These are phyloP conservation scores for Bombycilla garrulus DNA, from an alignment of 2,113 vertebrate genomes.

Conservation along the genomic window DNA sequence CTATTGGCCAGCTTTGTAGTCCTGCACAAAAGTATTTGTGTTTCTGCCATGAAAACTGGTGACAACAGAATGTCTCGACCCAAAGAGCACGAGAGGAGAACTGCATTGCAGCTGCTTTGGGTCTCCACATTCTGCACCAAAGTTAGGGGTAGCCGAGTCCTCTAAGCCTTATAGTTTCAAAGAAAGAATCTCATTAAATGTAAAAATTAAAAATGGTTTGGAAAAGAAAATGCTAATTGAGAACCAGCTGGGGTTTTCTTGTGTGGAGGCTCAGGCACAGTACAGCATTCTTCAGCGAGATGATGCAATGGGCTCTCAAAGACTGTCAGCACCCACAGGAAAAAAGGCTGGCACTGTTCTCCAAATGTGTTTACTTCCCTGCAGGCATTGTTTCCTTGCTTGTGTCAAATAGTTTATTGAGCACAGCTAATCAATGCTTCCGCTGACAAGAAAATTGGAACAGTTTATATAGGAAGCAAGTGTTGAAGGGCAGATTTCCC, in stretches of 20 bases:
- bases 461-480: slow-evolving; percentile 42
- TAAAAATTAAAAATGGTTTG: slow-evolving; percentile 15
- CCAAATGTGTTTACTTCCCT: slow-evolving; percentile 56
- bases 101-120: not conserved
- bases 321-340: slow-evolving; percentile 28
- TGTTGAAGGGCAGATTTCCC: slow-evolving; percentile 44
- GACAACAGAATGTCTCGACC: not conserved
- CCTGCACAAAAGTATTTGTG: not conserved
- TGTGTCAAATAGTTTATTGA: slow-evolving; percentile 67
- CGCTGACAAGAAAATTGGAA: slow-evolving; percentile 49
- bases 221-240: slow-evolving; percentile 30
- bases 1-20: not conserved
- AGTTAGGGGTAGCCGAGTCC: not conserved
- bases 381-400: slow-evolving; percentile 55
- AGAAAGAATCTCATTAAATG: slow-evolving; percentile 13
- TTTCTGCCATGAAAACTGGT: not conserved
- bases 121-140: not conserved
- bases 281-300: slow-evolving; percentile 29
- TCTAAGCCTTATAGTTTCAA: not conserved
- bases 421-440: slow-evolving; percentile 64
- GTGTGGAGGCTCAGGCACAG: slow-evolving; percentile 23
- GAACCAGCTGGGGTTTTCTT: slow-evolving; percentile 23
- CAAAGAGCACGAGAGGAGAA: not conserved
- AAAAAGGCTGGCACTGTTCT: slow-evolving; percentile 63
- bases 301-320: slow-evolving; percentile 51